phyloP scores from a whole-genome alignment of 30 jellyfish, hydroid and myxozoan species.

The Aurelia sp. region DNA sequence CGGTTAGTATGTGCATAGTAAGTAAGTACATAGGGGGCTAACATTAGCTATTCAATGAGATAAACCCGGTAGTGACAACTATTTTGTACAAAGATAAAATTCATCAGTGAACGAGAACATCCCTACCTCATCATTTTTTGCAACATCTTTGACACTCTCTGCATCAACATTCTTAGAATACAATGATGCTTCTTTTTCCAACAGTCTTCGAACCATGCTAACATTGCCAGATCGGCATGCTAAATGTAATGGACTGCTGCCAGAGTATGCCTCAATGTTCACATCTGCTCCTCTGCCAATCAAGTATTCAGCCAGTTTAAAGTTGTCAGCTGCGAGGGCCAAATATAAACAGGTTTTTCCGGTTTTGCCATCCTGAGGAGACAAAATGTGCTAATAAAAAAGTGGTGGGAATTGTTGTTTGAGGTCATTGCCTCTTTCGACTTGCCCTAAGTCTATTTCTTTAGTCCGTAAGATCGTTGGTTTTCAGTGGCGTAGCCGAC shows the following conservation, averaged over 20 bases:
- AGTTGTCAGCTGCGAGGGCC: slow-evolving; percentile 52
- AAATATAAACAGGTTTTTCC: slow-evolving; percentile 45
- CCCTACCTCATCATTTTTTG: slow-evolving; percentile 50
- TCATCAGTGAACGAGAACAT: no score
- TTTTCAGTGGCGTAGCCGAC: no score
- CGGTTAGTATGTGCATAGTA: no score
- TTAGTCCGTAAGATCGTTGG: no score
- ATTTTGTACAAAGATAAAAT: no score
- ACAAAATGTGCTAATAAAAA: no score
- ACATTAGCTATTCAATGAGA: no score
- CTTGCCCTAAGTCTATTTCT: no score
- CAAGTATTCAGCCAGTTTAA: slow-evolving; percentile 18
- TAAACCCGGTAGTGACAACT: no score
- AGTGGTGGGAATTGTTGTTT: no score
- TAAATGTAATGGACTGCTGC: slow-evolving; percentile 58
- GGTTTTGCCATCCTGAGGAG: slow-evolving; percentile 24
- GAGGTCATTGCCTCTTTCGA: no score
- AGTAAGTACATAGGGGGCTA: no score
- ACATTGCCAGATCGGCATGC: slow-evolving; percentile 49
- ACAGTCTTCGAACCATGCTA: slow-evolving; percentile 28
- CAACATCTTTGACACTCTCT: slow-evolving; percentile 58
- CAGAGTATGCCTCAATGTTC: slow-evolving; percentile 40
- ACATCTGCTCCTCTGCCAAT: slow-evolving; percentile 48
- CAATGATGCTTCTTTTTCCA: slow-evolving; percentile 34
- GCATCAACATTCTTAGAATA: slow-evolving; percentile 47